phyloP scores from a whole-genome alignment of 2,113 vertebrate genomes.

The Clinocottus analis region DNA sequence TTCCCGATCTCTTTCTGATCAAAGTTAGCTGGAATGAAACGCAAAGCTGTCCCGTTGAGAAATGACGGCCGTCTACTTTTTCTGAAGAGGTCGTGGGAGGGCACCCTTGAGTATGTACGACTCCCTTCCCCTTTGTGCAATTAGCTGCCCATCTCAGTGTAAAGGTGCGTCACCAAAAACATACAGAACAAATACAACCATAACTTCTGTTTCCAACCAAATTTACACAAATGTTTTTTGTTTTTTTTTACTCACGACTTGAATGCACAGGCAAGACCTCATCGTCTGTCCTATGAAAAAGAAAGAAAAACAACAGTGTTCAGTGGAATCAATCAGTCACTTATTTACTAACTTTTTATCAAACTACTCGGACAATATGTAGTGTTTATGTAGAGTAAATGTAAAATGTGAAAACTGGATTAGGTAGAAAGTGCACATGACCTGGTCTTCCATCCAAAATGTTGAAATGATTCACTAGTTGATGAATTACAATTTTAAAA shows the following conservation, averaged over 20 bases:
- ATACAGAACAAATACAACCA: not conserved
- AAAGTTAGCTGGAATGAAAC: slow-evolving; percentile 85
- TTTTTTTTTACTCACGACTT: slow-evolving; percentile 80
- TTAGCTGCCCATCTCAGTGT: not conserved
- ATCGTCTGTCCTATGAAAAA: slow-evolving; percentile 72
- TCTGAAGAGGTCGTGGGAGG: not conserved
- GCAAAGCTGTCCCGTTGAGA: not conserved
- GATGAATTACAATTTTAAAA: not conserved
- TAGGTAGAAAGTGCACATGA: not conserved
- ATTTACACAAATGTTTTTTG: not conserved
- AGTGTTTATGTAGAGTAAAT: not conserved
- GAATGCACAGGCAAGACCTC: slow-evolving; percentile 83
- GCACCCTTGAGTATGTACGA: not conserved
- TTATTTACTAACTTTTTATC: not conserved
- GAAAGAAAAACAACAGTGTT: not conserved
- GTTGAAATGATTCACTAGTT: not conserved
- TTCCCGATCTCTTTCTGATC: slow-evolving; percentile 86
- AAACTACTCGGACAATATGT: not conserved
- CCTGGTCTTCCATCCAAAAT: not conserved
- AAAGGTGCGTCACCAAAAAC: not conserved
- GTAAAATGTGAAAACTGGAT: not conserved
- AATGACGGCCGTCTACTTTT: not conserved
- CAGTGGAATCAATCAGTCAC: not conserved
- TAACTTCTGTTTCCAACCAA: not conserved
- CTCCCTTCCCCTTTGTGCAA: not conserved